phyloP scores from a whole-genome alignment of 2,888 invertebrate genomes.

The Sphecodes monilicornis region DNA sequence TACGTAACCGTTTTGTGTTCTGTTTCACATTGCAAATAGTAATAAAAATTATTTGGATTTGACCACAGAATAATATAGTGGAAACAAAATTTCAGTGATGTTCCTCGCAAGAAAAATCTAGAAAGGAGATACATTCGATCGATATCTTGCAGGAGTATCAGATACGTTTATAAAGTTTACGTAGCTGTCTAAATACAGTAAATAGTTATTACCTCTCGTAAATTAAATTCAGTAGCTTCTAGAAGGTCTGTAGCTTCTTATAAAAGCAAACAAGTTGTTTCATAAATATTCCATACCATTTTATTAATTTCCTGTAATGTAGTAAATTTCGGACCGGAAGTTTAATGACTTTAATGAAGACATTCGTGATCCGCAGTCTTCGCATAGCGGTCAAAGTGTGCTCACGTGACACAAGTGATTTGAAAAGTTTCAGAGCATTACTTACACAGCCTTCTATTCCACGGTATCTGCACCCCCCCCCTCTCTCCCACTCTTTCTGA shows the following conservation, averaged over 20 bases:
- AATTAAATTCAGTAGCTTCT: not conserved
- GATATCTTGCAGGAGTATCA: too few relatives aligned
- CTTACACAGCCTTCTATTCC: constrained; percentile 18
- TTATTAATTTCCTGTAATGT: not conserved
- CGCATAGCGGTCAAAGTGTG: constrained; percentile 5
- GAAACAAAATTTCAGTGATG: too few relatives aligned
- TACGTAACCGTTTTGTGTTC: not conserved
- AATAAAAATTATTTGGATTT: not conserved
- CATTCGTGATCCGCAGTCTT: not conserved
- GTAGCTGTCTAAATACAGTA: not conserved
- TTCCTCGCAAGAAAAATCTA: too few relatives aligned
- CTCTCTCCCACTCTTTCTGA: not conserved
- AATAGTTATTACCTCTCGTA: not conserved
- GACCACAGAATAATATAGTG: too few relatives aligned
- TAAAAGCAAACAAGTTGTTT: not conserved
- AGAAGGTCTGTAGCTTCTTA: too few relatives aligned
- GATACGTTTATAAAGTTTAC: not conserved
- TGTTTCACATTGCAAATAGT: not conserved
- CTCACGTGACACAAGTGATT: constrained; percentile 46
- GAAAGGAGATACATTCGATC: too few relatives aligned
- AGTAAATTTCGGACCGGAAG: not conserved
- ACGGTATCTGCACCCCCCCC: constrained; percentile 9
- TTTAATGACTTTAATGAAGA: not conserved
- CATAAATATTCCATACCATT: not conserved
- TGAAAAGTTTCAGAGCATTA: constrained; percentile 34